A percentile compares a stretch with the other conserved stretches of the same genome.
These are phyloP conservation scores for Atrichornis clamosus DNA, from an alignment of 2,113 vertebrate species.

Conservation along the genomic window DNA sequence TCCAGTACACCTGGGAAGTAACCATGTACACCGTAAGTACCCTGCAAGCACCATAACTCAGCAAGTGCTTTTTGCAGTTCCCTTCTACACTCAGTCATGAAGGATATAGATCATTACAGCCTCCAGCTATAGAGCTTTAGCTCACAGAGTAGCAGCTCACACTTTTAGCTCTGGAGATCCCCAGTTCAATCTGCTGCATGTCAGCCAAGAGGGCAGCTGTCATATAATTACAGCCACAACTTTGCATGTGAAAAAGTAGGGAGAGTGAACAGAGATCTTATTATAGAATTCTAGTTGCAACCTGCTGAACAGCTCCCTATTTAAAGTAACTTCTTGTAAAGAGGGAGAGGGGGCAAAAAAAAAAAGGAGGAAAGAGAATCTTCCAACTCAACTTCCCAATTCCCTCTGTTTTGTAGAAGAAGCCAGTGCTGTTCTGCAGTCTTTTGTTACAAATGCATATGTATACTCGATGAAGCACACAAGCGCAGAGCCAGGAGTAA, in stretches of 20 bases:
- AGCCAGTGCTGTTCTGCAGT: neutral
- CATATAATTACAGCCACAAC: constrained; percentile 65
- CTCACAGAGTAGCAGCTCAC: constrained; percentile 58
- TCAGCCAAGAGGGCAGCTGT: constrained; percentile 69
- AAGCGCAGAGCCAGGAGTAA: neutral
- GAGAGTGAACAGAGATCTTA: constrained; percentile 20
- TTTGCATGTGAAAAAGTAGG: constrained; percentile 64
- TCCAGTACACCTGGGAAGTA: neutral
- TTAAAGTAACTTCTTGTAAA: constrained; percentile 44
- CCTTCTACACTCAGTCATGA: constrained; percentile 30
- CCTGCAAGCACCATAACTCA: neutral
- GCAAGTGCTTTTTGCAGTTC: constrained; percentile 49
- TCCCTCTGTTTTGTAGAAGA: neutral
- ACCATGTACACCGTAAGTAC: neutral
- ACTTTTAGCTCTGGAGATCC: constrained; percentile 64
- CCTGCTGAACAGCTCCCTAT: constrained; percentile 49
- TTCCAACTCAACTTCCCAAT: neutral
- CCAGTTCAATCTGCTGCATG: constrained; percentile 66
- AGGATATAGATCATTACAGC: constrained; percentile 61
- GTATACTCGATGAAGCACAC: neutral
- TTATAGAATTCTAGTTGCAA: constrained; percentile 60
- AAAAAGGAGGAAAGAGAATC: neutral
- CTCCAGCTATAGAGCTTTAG: constrained; percentile 56
- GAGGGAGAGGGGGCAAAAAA: neutral
- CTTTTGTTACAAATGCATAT: neutral